A percentile compares a stretch with the other conserved stretches of the same genome.
phyloP scores from a whole-genome alignment of 2,888 invertebrate species.

The Ariolimax columbianus region DNA sequence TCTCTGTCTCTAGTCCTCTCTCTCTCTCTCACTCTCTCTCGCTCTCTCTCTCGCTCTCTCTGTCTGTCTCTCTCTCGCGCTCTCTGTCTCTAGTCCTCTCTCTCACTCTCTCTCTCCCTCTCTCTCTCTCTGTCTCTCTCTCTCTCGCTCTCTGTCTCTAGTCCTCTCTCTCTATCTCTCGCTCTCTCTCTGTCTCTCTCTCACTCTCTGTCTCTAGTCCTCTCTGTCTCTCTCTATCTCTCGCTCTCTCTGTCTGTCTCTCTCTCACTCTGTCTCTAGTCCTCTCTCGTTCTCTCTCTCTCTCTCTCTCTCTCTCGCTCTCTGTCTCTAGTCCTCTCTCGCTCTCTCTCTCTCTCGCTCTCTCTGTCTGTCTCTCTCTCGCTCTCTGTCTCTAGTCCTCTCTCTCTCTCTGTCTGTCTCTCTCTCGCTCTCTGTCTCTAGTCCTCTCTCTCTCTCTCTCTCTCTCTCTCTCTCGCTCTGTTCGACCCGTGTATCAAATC shows the following conservation, averaged over 20 bases:
- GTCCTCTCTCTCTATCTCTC: not conserved
- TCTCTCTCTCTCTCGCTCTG: not conserved
- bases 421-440: not conserved
- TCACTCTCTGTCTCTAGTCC: not conserved
- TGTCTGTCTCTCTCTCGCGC: no score
- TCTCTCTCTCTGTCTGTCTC: not conserved
- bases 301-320: not conserved
- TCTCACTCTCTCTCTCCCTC: no score
- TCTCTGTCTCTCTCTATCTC: no score
- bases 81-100: not conserved
- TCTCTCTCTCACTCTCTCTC: no score
- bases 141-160: not conserved
- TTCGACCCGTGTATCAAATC: no score
- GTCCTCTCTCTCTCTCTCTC: no score
- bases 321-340: not conserved
- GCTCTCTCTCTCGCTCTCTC: no score
- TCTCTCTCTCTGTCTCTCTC: no score
- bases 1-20: no score
- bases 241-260: not conserved
- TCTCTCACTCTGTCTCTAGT: not conserved
- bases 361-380: not conserved
- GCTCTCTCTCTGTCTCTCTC: not conserved
- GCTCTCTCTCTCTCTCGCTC: not conserved
- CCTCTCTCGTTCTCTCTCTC: not conserved
- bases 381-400: no score